phyloP scores from a whole-genome alignment of 2,113 vertebrate species.

The Galbula dea region DNA sequence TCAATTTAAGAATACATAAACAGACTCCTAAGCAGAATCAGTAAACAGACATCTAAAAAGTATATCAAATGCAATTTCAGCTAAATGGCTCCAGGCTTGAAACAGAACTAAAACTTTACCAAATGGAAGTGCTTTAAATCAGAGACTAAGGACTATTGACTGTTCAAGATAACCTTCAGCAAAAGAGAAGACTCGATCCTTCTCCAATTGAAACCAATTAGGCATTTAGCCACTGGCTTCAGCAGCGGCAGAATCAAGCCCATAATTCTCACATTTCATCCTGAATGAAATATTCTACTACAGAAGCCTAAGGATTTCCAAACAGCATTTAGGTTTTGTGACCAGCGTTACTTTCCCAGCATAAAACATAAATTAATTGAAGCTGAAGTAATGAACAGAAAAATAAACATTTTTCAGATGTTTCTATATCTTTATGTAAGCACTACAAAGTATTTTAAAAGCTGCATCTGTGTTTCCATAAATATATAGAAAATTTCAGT shows the following conservation, averaged over 20 bases:
- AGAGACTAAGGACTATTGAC: conserved; percentile 46
- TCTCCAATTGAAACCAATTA: neutral
- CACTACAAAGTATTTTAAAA: neutral
- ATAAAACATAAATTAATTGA: neutral
- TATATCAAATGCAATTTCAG: neutral
- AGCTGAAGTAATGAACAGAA: neutral
- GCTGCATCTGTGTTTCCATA: neutral
- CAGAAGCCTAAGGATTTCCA: neutral
- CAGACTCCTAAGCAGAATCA: neutral
- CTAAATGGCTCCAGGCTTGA: neutral
- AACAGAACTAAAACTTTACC: neutral
- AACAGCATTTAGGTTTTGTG: conserved; percentile 15
- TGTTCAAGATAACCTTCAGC: neutral
- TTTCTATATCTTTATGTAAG: neutral
- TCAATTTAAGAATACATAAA: neutral
- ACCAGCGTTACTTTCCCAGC: neutral
- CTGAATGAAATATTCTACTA: neutral
- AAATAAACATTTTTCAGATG: neutral
- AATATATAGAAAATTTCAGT: neutral
- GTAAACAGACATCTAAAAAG: conserved; percentile 1
- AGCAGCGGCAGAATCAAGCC: neutral
- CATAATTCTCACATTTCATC: conserved; percentile 21
- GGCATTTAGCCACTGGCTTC: conserved; percentile 21
- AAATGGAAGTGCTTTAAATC: conserved; percentile 29
- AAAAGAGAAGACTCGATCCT: neutral